Conservation (phyloP, 1,140 invertebrate species). For the Heliconius himera region DNA sequence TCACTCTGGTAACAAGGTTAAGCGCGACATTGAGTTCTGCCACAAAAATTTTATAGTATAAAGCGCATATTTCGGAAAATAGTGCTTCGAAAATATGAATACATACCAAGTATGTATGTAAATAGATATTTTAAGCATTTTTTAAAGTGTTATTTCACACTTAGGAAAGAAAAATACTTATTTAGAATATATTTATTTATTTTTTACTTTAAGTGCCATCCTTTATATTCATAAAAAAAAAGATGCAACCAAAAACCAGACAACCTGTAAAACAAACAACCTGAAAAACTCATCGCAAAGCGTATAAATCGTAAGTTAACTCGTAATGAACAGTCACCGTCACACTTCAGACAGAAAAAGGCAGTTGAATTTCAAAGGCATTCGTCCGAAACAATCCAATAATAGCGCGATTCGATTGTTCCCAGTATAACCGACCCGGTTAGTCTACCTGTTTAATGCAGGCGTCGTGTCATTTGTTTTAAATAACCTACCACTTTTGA, state of each 20-base stretch:
- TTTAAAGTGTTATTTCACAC: too few relatives aligned
- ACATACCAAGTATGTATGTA: too few relatives aligned
- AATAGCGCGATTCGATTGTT: conserved; percentile 75
- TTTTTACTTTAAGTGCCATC: too few relatives aligned
- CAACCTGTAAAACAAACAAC: neutral
- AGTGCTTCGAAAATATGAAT: too few relatives aligned
- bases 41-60: too few relatives aligned
- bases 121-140: too few relatives aligned
- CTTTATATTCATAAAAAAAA: neutral
- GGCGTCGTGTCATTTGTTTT: conserved; percentile 65
- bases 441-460: conserved; percentile 73
- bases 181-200: too few relatives aligned
- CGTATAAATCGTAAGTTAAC: conserved; percentile 7
- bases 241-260: neutral
- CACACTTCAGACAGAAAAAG: conserved; percentile 58
- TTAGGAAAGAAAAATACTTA: too few relatives aligned
- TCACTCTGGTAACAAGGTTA: too few relatives aligned
- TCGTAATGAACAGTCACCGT: conserved; percentile 53
- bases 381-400: conserved; percentile 69
- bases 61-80: too few relatives aligned
- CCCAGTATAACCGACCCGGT: conserved; percentile 69
- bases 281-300: neutral
- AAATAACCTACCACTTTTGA: conserved; percentile 68
- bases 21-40: too few relatives aligned
- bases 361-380: conserved; percentile 65